phyloP scores from a whole-genome alignment of 2,888 invertebrate genomes.

The Tetranychus truncatus region DNA sequence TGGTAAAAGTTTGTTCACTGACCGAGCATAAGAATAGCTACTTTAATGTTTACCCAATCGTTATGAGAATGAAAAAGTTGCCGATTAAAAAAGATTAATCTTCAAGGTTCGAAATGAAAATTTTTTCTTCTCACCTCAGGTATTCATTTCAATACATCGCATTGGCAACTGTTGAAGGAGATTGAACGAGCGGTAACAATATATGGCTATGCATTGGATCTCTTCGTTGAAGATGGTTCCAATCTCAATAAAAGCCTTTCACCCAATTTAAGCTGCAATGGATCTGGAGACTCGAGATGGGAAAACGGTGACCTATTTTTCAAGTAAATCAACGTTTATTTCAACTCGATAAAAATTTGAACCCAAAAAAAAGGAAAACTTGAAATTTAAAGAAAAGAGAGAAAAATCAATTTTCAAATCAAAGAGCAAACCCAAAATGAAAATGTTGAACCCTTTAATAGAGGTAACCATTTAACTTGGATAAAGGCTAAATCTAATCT shows the following conservation, averaged over 20 bases:
- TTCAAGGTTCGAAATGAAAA: not conserved
- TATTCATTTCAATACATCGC: slow-evolving; percentile 76
- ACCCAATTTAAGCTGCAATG: slow-evolving; percentile 63
- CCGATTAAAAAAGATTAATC: too few species aligned
- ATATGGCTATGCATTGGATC: slow-evolving; percentile 73
- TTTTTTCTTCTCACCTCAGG: slow-evolving; percentile 35
- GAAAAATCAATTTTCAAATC: too few species aligned
- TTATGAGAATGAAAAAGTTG: too few species aligned
- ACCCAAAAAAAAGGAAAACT: not conserved
- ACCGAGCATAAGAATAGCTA: too few species aligned
- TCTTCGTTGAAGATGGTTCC: slow-evolving; percentile 54
- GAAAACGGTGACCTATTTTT: slow-evolving; percentile 56
- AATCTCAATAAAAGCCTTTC: slow-evolving; percentile 45
- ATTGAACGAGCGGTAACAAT: slow-evolving; percentile 76
- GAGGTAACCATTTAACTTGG: too few species aligned
- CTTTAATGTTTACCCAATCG: too few species aligned
- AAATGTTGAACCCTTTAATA: too few species aligned
- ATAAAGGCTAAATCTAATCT: not conserved
- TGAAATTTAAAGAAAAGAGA: too few species aligned
- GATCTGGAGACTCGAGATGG: slow-evolving; percentile 59
- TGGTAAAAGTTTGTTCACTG: too few species aligned
- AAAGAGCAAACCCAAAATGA: too few species aligned
- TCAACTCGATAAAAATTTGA: not conserved
- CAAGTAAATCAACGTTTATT: slow-evolving; percentile 37
- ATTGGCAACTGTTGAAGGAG: slow-evolving; percentile 58